These are phyloP conservation scores for Chrysomela aeneicollis DNA, from an alignment of 2,888 invertebrate species.

Conservation along the genomic window DNA sequence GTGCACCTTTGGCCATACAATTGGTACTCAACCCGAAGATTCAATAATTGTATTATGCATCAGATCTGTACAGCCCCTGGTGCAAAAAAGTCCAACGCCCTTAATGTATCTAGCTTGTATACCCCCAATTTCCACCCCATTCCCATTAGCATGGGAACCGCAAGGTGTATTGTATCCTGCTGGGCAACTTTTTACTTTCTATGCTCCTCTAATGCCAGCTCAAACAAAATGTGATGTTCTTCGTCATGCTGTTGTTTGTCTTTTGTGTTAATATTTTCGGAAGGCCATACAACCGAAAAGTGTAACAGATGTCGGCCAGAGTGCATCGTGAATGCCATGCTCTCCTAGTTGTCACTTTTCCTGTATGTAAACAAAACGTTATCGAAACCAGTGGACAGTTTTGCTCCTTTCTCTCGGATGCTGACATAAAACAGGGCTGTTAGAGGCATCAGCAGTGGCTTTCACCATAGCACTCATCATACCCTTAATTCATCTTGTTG, in stretches of 20 bases:
- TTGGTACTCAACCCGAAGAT: background rate
- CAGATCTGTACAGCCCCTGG: slow-evolving; percentile 26
- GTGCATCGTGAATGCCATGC: background rate
- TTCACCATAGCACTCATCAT: too few relatives aligned
- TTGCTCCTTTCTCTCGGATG: background rate
- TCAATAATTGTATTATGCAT: background rate
- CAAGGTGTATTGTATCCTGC: slow-evolving; percentile 49
- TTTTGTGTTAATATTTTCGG: slow-evolving; percentile 32
- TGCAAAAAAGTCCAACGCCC: slow-evolving; percentile 9
- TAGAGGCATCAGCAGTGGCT: too few relatives aligned
- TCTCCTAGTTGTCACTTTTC: slow-evolving; percentile 22
- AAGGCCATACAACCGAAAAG: slow-evolving; percentile 29
- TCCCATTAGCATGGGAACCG: slow-evolving; percentile 53
- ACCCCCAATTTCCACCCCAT: slow-evolving; percentile 40
- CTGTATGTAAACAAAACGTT: slow-evolving; percentile 6
- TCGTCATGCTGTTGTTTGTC: slow-evolving; percentile 30
- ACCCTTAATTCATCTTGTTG: too few relatives aligned
- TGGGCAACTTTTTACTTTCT: slow-evolving; percentile 38
- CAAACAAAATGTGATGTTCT: slow-evolving; percentile 29
- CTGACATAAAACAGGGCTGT: too few relatives aligned
- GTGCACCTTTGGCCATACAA: background rate
- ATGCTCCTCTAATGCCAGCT: slow-evolving; percentile 27
- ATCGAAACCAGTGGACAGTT: slow-evolving; percentile 3
- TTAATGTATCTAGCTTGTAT: slow-evolving; percentile 30
- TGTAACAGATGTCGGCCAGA: slow-evolving; percentile 30